Conservation (phyloP, 2,888 invertebrate species). For the Bugula neritina region DNA sequence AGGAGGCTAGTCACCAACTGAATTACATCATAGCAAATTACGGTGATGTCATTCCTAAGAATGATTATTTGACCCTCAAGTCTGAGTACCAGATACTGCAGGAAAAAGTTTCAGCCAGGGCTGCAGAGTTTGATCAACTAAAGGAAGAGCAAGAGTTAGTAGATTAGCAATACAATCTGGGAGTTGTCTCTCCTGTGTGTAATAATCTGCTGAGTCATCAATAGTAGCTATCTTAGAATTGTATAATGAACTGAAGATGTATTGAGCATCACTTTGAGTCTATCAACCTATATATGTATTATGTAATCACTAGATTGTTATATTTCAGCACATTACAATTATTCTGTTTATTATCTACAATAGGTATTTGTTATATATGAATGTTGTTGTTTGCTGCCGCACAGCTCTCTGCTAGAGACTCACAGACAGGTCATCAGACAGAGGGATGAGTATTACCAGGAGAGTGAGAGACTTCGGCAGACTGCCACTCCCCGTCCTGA, state of each 20-base stretch:
- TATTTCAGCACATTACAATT: background rate
- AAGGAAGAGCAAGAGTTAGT: conserved; percentile 50
- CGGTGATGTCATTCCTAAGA: conserved; percentile 51
- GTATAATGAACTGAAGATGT: no score
- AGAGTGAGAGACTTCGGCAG: conserved; percentile 45
- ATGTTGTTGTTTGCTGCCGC: no score
- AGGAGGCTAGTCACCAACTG: conserved; percentile 41
- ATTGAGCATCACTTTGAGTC: no score
- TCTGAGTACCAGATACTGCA: conserved; percentile 39
- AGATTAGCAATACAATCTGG: no score
- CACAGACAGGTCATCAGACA: conserved; percentile 46
- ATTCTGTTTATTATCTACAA: no score
- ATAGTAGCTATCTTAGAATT: no score
- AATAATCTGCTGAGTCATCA: no score
- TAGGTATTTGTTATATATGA: background rate
- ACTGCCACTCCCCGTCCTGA: conserved; percentile 50
- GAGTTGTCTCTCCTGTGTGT: no score
- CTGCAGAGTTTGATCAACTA: conserved; percentile 41
- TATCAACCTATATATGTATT: no score
- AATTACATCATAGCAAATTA: conserved; percentile 52
- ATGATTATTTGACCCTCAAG: conserved; percentile 48
- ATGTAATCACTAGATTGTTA: background rate
- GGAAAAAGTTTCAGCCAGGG: conserved; percentile 35
- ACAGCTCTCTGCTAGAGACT: conserved; percentile 43
- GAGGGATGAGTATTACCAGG: conserved; percentile 49